Evolutionary conservation across 2,888 invertebrate genomes (phyloP), one percentile per base, ranked within the genome.

Genomic region (Hypomecis punctinalis): DNA sequence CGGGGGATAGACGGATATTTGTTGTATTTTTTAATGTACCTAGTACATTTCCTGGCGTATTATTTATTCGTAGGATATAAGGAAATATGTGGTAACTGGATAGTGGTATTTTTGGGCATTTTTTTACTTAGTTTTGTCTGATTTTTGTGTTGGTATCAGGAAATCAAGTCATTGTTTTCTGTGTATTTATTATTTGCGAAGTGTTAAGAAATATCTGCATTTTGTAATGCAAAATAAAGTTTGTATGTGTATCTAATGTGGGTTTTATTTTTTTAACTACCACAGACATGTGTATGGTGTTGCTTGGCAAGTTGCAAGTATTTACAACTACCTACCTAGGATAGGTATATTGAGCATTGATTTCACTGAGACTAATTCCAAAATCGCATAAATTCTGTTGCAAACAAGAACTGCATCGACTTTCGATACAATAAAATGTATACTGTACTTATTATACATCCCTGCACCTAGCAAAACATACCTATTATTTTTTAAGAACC

Each of bases 201-300:
- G 68, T 77, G 70, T 76, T 74, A 66, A 67, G 75, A 71, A 67
- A 63, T 73, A 76, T 70, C 74, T 74, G 80, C 79, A 78, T 81
- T 75, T 72, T 80, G 81, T 84, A 82, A 82, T 80, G 78, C 77
- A 79, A 87, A 48, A 87, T 88, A 88, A 88, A 87, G 81, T 85
- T 86, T 86, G 84, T 84, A 85, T 77, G 82, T 81, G 81, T 75
- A 81, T 60, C 46, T 45, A 63, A 63, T 52, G 62, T 74, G 71
- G 80, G 61, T 75, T 78, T 80, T 68, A 49, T 64, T 56, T 55
- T 36, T 13, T 40, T 40, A 40, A 5, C 23, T n/a, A 23, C 3
- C 23, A 23, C 3, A 23, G 23, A 23, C n/a, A n/a, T n/a, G 3
- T 40, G 9, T 10, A 40, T 40, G 8, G 8, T 6, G 40, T 9